Conservation (phyloP, 2,888 invertebrate genomes). For the Erebia ligea region DNA sequence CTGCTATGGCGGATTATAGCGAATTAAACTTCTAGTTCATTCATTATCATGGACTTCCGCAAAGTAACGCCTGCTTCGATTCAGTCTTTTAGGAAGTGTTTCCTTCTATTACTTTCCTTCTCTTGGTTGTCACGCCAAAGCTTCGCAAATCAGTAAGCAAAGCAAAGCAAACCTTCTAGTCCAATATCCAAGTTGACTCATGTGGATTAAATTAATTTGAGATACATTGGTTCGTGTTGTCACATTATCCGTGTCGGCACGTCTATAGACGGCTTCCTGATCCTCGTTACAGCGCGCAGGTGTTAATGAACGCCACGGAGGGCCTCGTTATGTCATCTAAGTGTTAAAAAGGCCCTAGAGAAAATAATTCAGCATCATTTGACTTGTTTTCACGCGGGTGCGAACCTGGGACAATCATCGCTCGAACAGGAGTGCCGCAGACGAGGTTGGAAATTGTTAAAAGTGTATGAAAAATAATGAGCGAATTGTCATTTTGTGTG, state of each 20-base stretch:
- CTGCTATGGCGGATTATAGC: no score
- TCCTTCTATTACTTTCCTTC: no score
- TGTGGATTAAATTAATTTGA: not conserved
- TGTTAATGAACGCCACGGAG: slow-evolving; percentile 39
- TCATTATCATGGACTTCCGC: no score
- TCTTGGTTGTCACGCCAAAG: no score
- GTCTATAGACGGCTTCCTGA: slow-evolving; percentile 5
- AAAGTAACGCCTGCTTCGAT: no score
- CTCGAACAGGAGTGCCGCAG: slow-evolving; percentile 13
- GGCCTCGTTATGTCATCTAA: slow-evolving; percentile 38
- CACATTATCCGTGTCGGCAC: not conserved
- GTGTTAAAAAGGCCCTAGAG: slow-evolving; percentile 39
- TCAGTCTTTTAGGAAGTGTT: no score
- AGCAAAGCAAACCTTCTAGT: no score
- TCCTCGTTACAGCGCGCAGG: slow-evolving; percentile 36
- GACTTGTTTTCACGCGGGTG: slow-evolving; percentile 31
- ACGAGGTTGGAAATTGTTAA: slow-evolving; percentile 10
- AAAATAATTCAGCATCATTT: slow-evolving; percentile 35
- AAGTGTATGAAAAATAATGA: slow-evolving; percentile 25
- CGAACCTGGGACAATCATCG: slow-evolving; percentile 17
- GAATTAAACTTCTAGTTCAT: no score
- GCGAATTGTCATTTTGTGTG: slow-evolving; percentile 15
- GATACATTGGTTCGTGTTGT: not conserved
- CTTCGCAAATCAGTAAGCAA: no score
- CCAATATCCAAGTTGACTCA: not conserved